Evolutionary conservation across 2,888 invertebrate species (phyloP), one percentile per base, ranked within the genome.

Genomic region (Petrolisthes manimaculis): DNA sequence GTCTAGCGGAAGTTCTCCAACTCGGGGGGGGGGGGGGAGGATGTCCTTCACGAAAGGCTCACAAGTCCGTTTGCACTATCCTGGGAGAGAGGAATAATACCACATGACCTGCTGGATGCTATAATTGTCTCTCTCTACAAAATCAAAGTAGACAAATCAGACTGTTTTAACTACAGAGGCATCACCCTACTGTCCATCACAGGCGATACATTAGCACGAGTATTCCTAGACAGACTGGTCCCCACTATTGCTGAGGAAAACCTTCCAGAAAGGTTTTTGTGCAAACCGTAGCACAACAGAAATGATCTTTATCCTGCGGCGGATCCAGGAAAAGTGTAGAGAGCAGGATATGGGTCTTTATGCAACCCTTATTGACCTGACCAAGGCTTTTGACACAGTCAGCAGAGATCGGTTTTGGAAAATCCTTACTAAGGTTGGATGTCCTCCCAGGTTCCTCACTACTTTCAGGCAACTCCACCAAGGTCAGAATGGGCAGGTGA

Each of bases 381-480:
- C 83, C 18, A 83, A 83, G 21, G 83, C 83, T 71, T 83, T 83
- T 51, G 71, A 83, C 51, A 83, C 71, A 12, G 67, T 83, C 67
- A 83, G 51, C 5, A 67, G 83, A 18, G 67, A 4, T 5, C 4
- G n/a, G 2, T 54, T 79, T 12, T 79, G 53, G 54, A 54, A n/a
- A 3, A 54, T 79, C 5, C 53, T 79, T 54, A 5, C 4, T n/a
- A 79, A 79, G 55, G 4, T 55, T 14, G 79, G 56, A 18, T 79
- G 55, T n/a, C 79, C 55, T 14, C 6, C 54, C 14, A 79, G 8
- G 37, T 54, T 79, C 55, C 4, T 79, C 21, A 21, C 21, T 5
- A 77, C 37, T 37, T 4, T 77, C 12, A 5, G 4, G 21, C 24
- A 2, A 5, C 14, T 77, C 6, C 77, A 77, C 24, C 12, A 71